Conservation (phyloP, 2,888 invertebrate genomes). For the Leptogaster cylindrica region DNA sequence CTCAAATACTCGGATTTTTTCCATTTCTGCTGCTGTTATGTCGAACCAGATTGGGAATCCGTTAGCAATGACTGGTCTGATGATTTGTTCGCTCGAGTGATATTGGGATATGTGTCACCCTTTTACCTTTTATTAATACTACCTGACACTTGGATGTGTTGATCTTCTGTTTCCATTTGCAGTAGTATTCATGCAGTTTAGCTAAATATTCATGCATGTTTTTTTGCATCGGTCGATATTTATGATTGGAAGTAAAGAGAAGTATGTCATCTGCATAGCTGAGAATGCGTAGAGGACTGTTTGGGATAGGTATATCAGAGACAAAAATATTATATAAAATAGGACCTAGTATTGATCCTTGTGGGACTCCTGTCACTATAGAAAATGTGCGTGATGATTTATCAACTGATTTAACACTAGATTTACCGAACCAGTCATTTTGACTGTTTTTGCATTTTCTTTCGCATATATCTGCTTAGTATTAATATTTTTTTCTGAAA, state of each 20-base stretch:
- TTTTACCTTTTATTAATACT: too few species aligned
- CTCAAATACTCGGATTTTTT: too few species aligned
- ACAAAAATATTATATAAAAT: neutral
- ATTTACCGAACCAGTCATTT: constrained; percentile 18
- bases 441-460: constrained; percentile 15
- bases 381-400: too few species aligned
- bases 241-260: neutral
- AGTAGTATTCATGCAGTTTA: neutral
- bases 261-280: neutral
- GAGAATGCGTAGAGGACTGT: neutral
- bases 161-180: neutral
- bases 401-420: constrained; percentile 12
- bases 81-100: too few species aligned
- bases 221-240: neutral
- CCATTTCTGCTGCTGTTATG: too few species aligned
- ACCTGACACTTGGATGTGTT: neutral
- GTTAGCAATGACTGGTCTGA: too few species aligned
- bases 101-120: neutral
- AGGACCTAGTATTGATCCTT: neutral
- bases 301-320: neutral
- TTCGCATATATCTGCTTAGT: constrained; percentile 16
- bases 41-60: too few species aligned
- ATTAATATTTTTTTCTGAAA: constrained; percentile 19
- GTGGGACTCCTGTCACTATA: too few species aligned
- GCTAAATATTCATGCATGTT: neutral